phyloP scores from a whole-genome alignment of 1,140 invertebrate species.

The Bombus waltoni region DNA sequence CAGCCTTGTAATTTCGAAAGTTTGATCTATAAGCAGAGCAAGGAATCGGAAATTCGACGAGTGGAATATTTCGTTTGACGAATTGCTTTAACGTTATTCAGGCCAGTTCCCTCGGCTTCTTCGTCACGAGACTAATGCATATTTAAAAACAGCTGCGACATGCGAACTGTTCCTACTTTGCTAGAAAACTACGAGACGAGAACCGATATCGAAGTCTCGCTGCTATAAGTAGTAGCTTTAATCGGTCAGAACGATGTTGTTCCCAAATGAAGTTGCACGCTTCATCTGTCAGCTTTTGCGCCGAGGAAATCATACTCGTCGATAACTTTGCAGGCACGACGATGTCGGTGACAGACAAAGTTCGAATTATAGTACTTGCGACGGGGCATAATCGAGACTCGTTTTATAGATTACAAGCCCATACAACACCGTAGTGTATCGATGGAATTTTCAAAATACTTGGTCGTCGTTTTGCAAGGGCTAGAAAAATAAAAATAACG shows the following conservation, averaged over 20 bases:
- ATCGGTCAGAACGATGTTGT: neutral
- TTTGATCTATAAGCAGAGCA: neutral
- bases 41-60: neutral
- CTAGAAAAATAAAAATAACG: no score
- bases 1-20: slow-evolving; percentile 7
- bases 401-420: no score
- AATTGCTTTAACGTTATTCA: slow-evolving; percentile 10
- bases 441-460: neutral
- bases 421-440: neutral
- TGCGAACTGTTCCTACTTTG: neutral
- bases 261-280: neutral
- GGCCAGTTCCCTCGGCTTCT: no score
- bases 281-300: neutral
- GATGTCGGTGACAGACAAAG: neutral
- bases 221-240: neutral
- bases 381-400: neutral
- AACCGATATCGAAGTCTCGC: neutral
- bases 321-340: neutral
- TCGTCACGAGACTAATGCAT: neutral
- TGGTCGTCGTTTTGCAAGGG: no score
- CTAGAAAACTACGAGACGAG: neutral
- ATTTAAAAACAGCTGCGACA: neutral
- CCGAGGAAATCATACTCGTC: neutral
- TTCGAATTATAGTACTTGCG: neutral
- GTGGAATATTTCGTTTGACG: neutral